These are phyloP conservation scores for Archocentrus centrarchus DNA, from an alignment of 2,113 vertebrate species.

Conservation along the genomic window DNA sequence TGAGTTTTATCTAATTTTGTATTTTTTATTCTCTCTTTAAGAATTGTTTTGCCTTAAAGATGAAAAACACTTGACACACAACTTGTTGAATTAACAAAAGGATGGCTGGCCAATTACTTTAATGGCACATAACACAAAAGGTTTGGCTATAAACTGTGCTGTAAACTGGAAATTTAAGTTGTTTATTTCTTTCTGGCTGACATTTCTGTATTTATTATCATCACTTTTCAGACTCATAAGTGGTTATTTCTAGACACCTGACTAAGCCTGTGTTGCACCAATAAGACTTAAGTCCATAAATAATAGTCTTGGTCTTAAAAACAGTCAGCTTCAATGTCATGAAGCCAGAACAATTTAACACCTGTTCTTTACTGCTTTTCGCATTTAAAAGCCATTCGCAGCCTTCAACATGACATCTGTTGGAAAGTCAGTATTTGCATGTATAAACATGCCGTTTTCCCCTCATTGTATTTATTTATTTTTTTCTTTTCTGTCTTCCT, in stretches of 20 bases:
- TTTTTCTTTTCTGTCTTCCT: background rate
- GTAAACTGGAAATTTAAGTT: background rate
- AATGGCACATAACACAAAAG: background rate
- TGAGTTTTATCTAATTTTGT: accelerated
- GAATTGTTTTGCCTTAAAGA: background rate
- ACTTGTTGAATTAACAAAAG: background rate
- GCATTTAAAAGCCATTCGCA: background rate
- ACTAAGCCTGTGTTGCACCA: conserved; percentile 1
- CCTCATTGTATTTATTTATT: background rate
- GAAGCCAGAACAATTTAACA: conserved; percentile 1
- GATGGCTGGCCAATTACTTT: background rate
- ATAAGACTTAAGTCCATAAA: conserved; percentile 3
- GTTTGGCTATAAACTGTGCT: background rate
- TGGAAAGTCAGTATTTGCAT: background rate
- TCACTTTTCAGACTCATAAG: background rate
- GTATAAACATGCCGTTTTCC: background rate
- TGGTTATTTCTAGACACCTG: background rate
- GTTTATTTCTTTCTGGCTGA: background rate
- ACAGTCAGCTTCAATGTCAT: background rate
- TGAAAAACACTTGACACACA: background rate
- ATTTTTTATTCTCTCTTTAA: background rate
- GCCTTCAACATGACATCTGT: background rate
- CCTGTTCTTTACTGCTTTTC: background rate
- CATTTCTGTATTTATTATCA: background rate
- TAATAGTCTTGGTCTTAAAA: conserved; percentile 2